Percentiles rank a stretch among this genome's conserved stretches.
Conservation (phyloP, 2,113 vertebrate species). For the Alectura lathami region DNA sequence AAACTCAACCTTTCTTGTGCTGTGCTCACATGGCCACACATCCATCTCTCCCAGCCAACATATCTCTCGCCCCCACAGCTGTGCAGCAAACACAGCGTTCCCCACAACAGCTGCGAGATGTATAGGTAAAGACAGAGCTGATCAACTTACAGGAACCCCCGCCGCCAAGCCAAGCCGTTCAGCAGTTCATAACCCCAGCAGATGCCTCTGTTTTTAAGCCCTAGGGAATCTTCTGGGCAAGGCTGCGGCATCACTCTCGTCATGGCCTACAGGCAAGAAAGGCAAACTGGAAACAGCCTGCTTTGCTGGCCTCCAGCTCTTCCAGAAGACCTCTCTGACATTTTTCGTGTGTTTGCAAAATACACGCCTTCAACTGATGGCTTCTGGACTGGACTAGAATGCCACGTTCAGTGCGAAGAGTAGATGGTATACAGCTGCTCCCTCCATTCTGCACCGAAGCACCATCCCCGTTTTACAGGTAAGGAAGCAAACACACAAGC, state of each 20-base stretch:
- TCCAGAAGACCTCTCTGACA: neutral
- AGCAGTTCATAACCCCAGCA: neutral
- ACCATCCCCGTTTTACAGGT: neutral
- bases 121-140: neutral
- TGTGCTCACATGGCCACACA: neutral
- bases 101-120: neutral
- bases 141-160: neutral
- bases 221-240: neutral
- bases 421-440: neutral
- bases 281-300: neutral
- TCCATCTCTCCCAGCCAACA: neutral
- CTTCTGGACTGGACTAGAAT: neutral
- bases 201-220: neutral
- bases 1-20: neutral
- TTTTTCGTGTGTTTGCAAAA: no score
- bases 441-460: neutral
- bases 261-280: neutral
- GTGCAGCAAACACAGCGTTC: neutral
- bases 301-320: neutral
- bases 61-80: neutral
- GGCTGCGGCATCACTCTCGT: fast-evolving
- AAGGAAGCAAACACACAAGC: neutral
- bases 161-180: neutral
- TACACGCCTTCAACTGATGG: neutral
- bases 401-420: neutral